A percentile compares a stretch with the other conserved stretches of the same genome.
Conservation (phyloP, 2,797 vertebrate genomes). For the Macropodus opercularis region DNA sequence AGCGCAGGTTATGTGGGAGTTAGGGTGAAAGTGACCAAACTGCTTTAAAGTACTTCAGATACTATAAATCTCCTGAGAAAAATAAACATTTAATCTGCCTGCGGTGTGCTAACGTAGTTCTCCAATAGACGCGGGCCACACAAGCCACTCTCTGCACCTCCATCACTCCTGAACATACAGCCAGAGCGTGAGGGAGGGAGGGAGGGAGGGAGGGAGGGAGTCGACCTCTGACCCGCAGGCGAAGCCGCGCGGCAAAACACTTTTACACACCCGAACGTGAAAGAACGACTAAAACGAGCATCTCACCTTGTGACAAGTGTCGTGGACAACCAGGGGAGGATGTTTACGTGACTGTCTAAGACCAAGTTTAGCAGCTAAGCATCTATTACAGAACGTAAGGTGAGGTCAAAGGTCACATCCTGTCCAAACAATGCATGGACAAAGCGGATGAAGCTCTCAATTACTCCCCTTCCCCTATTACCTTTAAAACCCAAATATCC, state of each 20-base stretch:
- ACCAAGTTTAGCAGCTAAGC: slow-evolving; percentile 31
- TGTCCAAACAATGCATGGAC: slow-evolving; percentile 43
- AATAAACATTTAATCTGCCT: slow-evolving; percentile 74
- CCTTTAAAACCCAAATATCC: slow-evolving; percentile 63
- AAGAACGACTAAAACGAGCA: slow-evolving; percentile 43
- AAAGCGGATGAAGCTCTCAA: slow-evolving; percentile 37
- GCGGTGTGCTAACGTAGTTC: slow-evolving; percentile 64
- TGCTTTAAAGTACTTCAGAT: slow-evolving; percentile 71
- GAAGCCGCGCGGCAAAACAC: slow-evolving; percentile 26
- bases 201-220: slow-evolving; percentile 17
- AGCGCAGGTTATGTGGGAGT: slow-evolving; percentile 42
- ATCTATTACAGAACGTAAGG: slow-evolving; percentile 22
- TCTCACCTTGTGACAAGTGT: slow-evolving; percentile 43
- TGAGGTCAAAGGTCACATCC: slow-evolving; percentile 41
- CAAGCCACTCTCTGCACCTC: slow-evolving; percentile 33
- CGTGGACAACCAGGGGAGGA: slow-evolving; percentile 57
- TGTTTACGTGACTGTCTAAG: slow-evolving; percentile 57
- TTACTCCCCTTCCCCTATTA: slow-evolving; percentile 49
- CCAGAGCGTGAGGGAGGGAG: too few relatives aligned
- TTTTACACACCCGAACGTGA: slow-evolving; percentile 30
- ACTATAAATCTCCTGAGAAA: slow-evolving; percentile 74
- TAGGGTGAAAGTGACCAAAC: slow-evolving; percentile 67
- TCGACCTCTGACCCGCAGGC: slow-evolving; percentile 42
- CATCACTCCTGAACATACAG: slow-evolving; percentile 36
- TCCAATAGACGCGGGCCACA: slow-evolving; percentile 53